phyloP scores from a whole-genome alignment of 2,888 invertebrate genomes.

The Sthenelais limicola region DNA sequence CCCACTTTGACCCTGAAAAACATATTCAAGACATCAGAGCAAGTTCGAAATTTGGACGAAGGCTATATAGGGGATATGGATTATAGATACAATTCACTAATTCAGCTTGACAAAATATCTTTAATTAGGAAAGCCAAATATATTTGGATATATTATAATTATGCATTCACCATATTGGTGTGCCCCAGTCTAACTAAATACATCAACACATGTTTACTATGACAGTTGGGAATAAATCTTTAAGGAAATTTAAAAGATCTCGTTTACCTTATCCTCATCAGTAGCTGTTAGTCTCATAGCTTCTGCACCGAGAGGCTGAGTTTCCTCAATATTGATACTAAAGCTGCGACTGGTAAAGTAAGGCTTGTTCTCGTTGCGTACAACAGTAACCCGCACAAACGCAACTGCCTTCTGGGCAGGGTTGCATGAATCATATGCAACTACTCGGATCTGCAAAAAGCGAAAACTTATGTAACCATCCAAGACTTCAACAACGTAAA shows the following conservation, averaged over 20 bases:
- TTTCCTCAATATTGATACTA: constrained; percentile 58
- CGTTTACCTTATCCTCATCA: constrained; percentile 64
- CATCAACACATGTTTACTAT: no score
- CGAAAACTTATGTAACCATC: no score
- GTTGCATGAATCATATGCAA: constrained; percentile 57
- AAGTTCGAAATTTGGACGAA: background rate
- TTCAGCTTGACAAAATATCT: no score
- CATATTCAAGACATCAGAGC: background rate
- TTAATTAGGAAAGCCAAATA: no score
- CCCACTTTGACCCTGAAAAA: constrained; percentile 60
- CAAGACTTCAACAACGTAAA: no score
- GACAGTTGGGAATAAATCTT: no score
- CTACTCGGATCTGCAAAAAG: constrained; percentile 56
- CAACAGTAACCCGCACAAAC: constrained; percentile 56
- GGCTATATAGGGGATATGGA: no score
- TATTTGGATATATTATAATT: no score
- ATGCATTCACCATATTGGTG: no score
- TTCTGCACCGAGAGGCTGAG: constrained; percentile 48
- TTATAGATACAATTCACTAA: no score
- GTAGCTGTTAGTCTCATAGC: constrained; percentile 62
- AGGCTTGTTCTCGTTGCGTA: constrained; percentile 60
- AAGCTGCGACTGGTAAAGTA: constrained; percentile 54
- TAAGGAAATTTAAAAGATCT: no score
- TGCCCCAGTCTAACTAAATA: no score
- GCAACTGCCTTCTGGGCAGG: constrained; percentile 53